Evolutionary conservation across 1,140 invertebrate species (phyloP).

Genomic region (Procambarus clarkii): DNA sequence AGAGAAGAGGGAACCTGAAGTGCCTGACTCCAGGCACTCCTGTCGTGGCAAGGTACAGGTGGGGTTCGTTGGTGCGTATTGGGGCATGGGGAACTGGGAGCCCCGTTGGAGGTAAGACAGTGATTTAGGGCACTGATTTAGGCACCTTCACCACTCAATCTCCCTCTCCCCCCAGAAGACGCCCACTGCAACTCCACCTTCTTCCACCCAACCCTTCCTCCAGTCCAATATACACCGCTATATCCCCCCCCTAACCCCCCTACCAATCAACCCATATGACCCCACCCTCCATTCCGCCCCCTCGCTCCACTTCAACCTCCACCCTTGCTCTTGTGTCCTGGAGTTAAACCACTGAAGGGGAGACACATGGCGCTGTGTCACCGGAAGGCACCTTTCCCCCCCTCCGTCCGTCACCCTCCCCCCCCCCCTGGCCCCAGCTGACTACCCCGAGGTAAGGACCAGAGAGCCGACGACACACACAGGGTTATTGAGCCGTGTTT

Average conservation of each 20-base stretch:
- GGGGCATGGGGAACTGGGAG: no score
- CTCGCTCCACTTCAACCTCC: not conserved
- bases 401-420: not conserved
- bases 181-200: not conserved
- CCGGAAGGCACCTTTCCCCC: slow-evolving; percentile 13
- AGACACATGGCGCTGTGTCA: not conserved
- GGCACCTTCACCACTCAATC: no score
- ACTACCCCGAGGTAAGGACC: not conserved
- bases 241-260: not conserved
- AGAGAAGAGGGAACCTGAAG: no score
- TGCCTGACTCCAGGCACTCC: no score
- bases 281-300: no score
- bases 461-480: slow-evolving; percentile 64
- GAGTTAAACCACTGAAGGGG: not conserved
- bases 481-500: slow-evolving; percentile 67
- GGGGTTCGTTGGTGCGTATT: no score
- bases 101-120: no score
- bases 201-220: not conserved
- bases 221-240: not conserved
- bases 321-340: not conserved
- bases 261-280: not conserved
- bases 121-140: no score
- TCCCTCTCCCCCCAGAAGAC: no score
- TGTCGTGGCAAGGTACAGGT: no score
- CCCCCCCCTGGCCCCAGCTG: not conserved